Evolutionary conservation across 2,113 vertebrate genomes (phyloP).

Genomic region (Noctilio leporinus): DNA sequence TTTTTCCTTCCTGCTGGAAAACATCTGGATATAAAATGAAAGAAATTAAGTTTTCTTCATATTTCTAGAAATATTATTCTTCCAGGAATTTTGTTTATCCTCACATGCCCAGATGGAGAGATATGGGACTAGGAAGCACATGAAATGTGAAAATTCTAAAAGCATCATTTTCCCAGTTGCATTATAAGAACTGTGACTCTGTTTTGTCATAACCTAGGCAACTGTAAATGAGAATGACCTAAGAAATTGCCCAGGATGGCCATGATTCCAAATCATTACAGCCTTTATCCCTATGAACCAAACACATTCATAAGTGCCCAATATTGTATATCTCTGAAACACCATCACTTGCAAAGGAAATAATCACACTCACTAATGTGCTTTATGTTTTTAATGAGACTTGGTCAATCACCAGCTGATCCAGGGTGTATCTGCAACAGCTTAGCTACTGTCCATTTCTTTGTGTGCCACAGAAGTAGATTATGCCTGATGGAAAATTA

Average conservation of each 20-base stretch:
- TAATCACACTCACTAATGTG: neutral
- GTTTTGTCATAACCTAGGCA: neutral
- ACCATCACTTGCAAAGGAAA: conserved; percentile 6
- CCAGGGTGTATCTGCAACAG: neutral
- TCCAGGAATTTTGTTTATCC: conserved; percentile 53
- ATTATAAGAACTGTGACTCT: conserved; percentile 10
- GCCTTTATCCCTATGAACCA: neutral
- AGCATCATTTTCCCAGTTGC: neutral
- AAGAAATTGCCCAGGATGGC: neutral
- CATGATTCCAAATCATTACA: conserved; percentile 1
- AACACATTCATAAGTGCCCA: neutral
- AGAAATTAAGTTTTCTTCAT: conserved; percentile 61
- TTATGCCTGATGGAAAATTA: neutral
- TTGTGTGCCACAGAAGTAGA: neutral
- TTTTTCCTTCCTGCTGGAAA: conserved; percentile 63
- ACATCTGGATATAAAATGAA: conserved; percentile 65
- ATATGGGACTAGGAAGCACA: neutral
- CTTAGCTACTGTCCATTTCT: neutral
- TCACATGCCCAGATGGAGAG: conserved; percentile 54
- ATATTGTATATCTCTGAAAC: neutral
- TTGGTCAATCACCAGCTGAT: neutral
- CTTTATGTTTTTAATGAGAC: neutral
- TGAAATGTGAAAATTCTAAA: conserved; percentile 19
- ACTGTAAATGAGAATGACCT: conserved; percentile 10
- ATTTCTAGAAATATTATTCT: conserved; percentile 60